Conservation (phyloP, 2,797 vertebrate species). For the Ficedula albicollis region DNA sequence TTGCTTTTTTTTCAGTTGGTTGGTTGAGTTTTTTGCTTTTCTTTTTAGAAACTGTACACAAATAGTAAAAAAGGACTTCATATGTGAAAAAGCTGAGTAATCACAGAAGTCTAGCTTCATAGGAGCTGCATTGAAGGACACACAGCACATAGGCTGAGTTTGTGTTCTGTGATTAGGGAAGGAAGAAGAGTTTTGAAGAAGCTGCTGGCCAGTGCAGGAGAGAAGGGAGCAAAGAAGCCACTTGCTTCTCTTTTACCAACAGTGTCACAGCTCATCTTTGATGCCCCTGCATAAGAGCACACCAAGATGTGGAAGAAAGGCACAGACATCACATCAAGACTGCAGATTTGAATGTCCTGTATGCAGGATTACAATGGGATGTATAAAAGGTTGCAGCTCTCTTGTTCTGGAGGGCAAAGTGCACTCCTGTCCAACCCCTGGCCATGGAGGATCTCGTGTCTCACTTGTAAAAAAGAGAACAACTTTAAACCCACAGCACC, state of each 20-base stretch:
- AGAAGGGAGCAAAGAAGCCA: not conserved
- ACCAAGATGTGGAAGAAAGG: not conserved
- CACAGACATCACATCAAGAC: not conserved
- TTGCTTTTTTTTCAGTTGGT: accelerated
- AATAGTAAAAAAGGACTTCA: not conserved
- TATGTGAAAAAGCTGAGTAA: not conserved
- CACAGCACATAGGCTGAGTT: accelerated
- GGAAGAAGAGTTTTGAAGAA: not conserved
- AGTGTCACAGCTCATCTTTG: not conserved
- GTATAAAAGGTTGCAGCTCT: not conserved
- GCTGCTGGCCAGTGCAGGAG: not conserved
- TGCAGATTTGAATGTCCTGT: accelerated
- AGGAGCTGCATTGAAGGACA: not conserved
- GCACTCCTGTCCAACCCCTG: not conserved
- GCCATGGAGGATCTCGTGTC: accelerated
- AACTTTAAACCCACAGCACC: not conserved
- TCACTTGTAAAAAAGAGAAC: not conserved
- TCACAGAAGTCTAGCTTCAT: not conserved
- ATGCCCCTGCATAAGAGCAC: not conserved
- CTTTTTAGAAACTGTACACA: not conserved
- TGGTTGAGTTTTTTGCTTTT: accelerated
- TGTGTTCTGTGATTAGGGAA: not conserved
- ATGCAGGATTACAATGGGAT: not conserved
- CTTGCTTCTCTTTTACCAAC: not conserved
- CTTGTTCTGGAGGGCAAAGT: not conserved